Base-by-base conservation (phyloP, 2,888 invertebrate genomes). In the Dorcus parallelipipedus region DNA sequence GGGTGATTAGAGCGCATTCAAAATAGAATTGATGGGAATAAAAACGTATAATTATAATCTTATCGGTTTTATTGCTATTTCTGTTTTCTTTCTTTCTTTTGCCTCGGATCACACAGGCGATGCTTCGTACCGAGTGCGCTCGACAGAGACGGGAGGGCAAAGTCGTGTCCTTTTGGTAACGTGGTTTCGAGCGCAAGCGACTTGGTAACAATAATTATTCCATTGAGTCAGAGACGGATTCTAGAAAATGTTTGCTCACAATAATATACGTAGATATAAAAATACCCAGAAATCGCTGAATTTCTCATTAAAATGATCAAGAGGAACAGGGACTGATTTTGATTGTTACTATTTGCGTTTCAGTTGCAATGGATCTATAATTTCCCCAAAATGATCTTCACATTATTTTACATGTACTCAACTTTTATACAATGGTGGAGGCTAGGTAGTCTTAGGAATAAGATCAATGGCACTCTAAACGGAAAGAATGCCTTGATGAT, bases 351-450 rank as follows among this genome's bases (percentile, higher is more conserved):
- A 4, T 33, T 33, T 33, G 17, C 23, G 4, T 45, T 45, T 9
- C 14, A 45, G 45, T n/a, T 17, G 7, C 17, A 20, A 45, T 45
- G 45, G 45, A 45, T n/a, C 3, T n/a, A 3, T 45, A 45, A 45
- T 9, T 39, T 9, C 39, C 10, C 17, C 51, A 70, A 66, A 67
- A 90, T 90, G 89, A 78, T 93, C 75, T 83, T 93, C 70, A 92
- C 93, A 41, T 79, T 93, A 53, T 90, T 89, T 78, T 93, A 93
- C 77, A 87, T 90, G 80, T 88, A 91, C 72, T 89, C 92, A 72
- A 93, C 93, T 62, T 86, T 90, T 77, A 79, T 91, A 67, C 92
- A 91, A 78, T 87, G 90, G 73, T 90, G 90, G 88, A 83, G 90
- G 55, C 83, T 92, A 63, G 84, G 86, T 52, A 84, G 86, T 26